Percentiles rank a stretch among this genome's conserved stretches.
phyloP scores from a whole-genome alignment of 2,888 invertebrate species.

The Hydrotaea cyrtoneurina region DNA sequence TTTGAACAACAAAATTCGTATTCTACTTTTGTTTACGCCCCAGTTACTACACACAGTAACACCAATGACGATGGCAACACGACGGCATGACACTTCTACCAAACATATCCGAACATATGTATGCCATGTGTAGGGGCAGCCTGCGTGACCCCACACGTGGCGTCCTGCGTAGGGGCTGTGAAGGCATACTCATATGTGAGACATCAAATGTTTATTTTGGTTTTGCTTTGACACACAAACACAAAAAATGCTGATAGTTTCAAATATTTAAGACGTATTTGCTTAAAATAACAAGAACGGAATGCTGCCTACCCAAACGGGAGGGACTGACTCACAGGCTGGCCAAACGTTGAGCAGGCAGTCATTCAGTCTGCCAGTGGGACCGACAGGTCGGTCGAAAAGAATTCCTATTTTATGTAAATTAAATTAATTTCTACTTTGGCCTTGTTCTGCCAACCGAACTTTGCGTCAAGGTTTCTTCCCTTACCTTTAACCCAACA shows the following conservation, averaged over 20 bases:
- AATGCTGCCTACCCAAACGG: background rate
- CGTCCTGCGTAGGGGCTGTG: background rate
- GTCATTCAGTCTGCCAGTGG: background rate
- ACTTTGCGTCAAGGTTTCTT: slow-evolving; percentile 45
- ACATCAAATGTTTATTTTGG: slow-evolving; percentile 13
- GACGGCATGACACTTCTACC: background rate
- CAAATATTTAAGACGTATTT: slow-evolving; percentile 17
- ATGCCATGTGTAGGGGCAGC: background rate
- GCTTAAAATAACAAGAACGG: background rate
- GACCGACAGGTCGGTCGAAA: background rate
- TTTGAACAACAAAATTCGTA: slow-evolving; percentile 26
- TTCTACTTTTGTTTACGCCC: slow-evolving; percentile 12
- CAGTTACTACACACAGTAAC: slow-evolving; percentile 11
- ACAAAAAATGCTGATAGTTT: background rate
- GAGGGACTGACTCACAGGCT: background rate
- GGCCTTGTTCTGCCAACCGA: slow-evolving; percentile 60
- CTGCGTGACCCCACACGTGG: background rate
- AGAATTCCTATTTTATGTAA: slow-evolving; percentile 52
- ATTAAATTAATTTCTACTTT: slow-evolving; percentile 62
- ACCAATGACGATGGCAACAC: background rate
- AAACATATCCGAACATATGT: background rate
- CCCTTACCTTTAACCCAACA: slow-evolving; percentile 1
- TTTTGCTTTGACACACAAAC: background rate
- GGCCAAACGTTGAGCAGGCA: background rate
- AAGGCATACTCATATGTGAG: background rate